Conservation (phyloP, 2,888 invertebrate genomes). For the Pristionchus japonicus region DNA sequence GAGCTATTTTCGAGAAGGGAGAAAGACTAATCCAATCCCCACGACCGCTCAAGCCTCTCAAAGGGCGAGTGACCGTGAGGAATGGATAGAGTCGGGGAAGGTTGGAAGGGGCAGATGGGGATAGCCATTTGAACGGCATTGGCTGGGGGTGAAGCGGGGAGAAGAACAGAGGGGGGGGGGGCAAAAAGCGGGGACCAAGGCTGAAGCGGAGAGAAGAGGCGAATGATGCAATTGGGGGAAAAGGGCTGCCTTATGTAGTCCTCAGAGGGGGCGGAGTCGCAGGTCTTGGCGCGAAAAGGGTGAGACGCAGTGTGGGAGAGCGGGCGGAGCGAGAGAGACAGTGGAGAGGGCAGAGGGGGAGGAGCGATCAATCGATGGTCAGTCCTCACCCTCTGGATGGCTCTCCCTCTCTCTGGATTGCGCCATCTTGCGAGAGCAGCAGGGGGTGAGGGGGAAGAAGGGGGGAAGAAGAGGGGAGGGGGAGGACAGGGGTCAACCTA, state of each 20-base stretch:
- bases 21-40: no score
- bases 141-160: neutral
- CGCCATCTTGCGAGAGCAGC: neutral
- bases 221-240: neutral
- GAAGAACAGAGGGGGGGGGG: neutral
- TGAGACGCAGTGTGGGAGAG: no score
- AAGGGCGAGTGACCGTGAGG: no score
- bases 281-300: neutral
- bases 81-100: neutral
- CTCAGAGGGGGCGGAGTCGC: neutral
- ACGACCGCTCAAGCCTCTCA: no score
- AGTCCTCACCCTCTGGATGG: no score
- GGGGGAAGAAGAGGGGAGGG: neutral
- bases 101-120: neutral
- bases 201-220: neutral
- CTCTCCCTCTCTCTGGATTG: no score
- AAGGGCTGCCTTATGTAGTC: neutral
- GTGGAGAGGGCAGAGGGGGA: neutral
- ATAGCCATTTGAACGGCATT: neutral
- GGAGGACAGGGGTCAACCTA: neutral
- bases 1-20: no score
- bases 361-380: neutral
- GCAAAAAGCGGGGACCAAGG: neutral
- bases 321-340: neutral
- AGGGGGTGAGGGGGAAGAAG: neutral